Evolutionary conservation across 2,888 invertebrate genomes (phyloP), one percentile per base, ranked within the genome.

Genomic region (Tricholauxania praeusta): DNA sequence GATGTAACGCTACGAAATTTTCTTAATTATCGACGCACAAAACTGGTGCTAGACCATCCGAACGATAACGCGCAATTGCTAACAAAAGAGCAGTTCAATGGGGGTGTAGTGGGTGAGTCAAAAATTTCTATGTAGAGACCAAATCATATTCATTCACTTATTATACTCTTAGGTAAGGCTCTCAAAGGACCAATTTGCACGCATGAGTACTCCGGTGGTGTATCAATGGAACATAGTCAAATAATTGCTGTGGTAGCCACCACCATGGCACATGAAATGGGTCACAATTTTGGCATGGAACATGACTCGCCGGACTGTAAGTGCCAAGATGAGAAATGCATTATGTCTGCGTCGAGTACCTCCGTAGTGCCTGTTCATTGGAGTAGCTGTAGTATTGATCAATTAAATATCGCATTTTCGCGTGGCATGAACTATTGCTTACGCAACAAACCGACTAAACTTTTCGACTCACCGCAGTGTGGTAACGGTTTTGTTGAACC

Each of bases 281-380:
- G 99, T 0, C 99, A 99, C 87, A 99, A 99, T 89, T 98, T 99
- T 86, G 98, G 96, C 70, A 97, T 99, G 97, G 97, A 98, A 82
- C 99, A 99, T 88, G 98, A 99, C 83, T 92, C 93, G 0, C 91
- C 91, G 59, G 93, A 93, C 59, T 99, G 98, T 86, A 89, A 91
- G 60, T 99, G 99, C 84, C 93, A 93, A 0, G 94, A 94, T 72
- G 93, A 94, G 68, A 93, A 95, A 79, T 99, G 99, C 83, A 98
- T 99, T 77, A 99, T 99, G 99, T 95, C 97, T 3, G 94, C 98
- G 0, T 95, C 96, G 7, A 96, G 96, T 80, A 96, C 97, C 74
- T 93, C 92, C 0, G 91, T 92, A 3, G 91, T 91, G 12, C 97
- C 97, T 0, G 92, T 92, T 0, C 94, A 95, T 81, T 99, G 99